Conservation (phyloP, 1,140 invertebrate genomes). For the Hetaerina americana region DNA sequence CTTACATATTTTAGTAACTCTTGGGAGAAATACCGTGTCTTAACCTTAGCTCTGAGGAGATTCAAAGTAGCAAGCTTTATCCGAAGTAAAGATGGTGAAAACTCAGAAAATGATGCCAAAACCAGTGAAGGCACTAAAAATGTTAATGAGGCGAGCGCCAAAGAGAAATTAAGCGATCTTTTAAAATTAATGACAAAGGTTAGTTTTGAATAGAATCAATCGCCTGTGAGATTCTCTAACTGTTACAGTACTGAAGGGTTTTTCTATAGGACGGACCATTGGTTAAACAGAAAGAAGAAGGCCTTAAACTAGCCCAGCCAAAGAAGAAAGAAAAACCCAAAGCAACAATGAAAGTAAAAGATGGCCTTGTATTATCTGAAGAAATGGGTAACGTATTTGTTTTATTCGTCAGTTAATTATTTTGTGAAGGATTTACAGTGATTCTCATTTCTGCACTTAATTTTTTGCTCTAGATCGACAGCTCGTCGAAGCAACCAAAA, state of each 20-base stretch:
- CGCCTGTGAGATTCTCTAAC: neutral
- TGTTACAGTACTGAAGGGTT: neutral
- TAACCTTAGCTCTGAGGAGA: no score
- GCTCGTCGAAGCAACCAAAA: slow-evolving; percentile 45
- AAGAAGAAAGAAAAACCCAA: neutral
- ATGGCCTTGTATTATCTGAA: neutral
- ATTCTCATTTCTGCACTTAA: neutral
- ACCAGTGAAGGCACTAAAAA: neutral
- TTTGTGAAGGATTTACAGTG: neutral
- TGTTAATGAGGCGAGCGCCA: neutral
- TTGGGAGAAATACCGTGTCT: no score
- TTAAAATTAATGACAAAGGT: neutral
- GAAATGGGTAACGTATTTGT: neutral
- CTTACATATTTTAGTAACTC: no score
- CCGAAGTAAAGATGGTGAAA: neutral
- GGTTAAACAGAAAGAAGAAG: neutral
- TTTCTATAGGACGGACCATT: neutral
- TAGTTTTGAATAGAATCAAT: neutral
- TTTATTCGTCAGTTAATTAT: neutral
- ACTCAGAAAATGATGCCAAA: neutral
- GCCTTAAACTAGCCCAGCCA: neutral
- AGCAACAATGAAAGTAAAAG: neutral
- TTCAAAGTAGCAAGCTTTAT: no score
- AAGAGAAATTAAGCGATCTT: neutral
- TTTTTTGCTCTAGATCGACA: slow-evolving; percentile 20